A percentile compares a stretch with the other conserved stretches of the same genome.
These are phyloP conservation scores for Phenganax marumi DNA, from an alignment of 92 coral and sea anemone species.

Conservation along the genomic window DNA sequence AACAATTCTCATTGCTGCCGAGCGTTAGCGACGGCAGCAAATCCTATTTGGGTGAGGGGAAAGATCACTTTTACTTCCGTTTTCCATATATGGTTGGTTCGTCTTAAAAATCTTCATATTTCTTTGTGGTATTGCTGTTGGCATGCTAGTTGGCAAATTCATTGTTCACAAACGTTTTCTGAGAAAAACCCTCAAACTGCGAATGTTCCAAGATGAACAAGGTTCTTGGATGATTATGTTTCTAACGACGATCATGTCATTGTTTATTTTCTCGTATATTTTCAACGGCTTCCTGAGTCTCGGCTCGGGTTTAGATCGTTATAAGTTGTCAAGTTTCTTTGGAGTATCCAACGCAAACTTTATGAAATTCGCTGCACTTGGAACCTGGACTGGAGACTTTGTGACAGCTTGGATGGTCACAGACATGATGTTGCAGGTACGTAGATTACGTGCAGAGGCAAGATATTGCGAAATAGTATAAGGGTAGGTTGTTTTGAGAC, in stretches of 20 bases:
- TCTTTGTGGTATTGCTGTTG: conserved; percentile 65
- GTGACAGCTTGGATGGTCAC: conserved; percentile 99
- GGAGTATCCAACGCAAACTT: conserved; percentile 81
- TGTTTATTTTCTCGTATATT: conserved; percentile 81
- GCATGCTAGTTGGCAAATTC: conserved; percentile 80
- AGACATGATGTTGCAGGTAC: conserved; percentile 95
- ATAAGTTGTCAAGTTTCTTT: conserved; percentile 67
- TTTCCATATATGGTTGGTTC: conserved; percentile 81
- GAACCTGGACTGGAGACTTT: conserved; percentile 99
- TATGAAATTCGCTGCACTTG: conserved; percentile 96
- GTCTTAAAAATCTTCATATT: conserved; percentile 76
- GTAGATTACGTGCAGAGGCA: neutral
- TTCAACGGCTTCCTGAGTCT: conserved; percentile 80
- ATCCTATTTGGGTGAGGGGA: neutral
- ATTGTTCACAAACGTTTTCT: conserved; percentile 72
- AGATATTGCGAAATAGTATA: neutral
- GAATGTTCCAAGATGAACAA: conserved; percentile 76
- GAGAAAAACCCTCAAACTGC: conserved; percentile 60
- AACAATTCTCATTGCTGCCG: no score
- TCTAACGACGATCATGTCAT: conserved; percentile 66
- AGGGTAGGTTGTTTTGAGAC: neutral
- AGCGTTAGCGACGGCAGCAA: neutral
- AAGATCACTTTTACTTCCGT: neutral
- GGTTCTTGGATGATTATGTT: conserved; percentile 99
- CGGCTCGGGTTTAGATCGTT: conserved; percentile 60